A percentile compares a stretch with the other conserved stretches of the same genome.
Evolutionary conservation across 2,113 vertebrate species (phyloP).

Genomic region (Sinosuthora webbiana): DNA sequence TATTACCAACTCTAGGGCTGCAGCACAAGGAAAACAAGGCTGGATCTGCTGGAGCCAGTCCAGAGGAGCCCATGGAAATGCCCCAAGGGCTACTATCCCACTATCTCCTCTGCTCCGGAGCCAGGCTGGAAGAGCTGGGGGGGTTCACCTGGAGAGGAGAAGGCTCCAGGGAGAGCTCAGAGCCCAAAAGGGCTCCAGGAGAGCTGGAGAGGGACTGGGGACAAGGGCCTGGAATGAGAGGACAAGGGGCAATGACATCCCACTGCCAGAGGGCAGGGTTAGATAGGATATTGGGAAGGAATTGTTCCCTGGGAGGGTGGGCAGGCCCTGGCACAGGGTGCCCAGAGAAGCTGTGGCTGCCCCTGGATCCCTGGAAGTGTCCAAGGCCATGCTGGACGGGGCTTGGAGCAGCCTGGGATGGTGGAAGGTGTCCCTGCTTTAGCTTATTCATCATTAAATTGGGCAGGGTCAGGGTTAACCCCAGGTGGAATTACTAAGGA

Average conservation of each 20-base stretch:
- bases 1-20: not conserved
- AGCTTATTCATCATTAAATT: not conserved
- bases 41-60: rapidly evolving
- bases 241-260: not conserved
- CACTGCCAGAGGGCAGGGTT: not conserved
- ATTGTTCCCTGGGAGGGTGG: not conserved
- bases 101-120: not conserved
- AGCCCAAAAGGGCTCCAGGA: not conserved
- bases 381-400: rapidly evolving
- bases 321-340: not conserved
- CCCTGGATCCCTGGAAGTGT: not conserved
- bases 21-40: not conserved
- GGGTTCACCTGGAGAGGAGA: not conserved
- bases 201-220: not conserved
- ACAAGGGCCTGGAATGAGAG: not conserved
- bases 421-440: not conserved
- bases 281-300: not conserved
- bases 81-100: not conserved
- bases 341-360: not conserved
- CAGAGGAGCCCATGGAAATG: rapidly evolving
- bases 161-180: not conserved
- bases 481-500: not conserved
- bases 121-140: not conserved
- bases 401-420: not conserved
- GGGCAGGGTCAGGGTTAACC: not conserved